Conservation (phyloP, 35 echinoderm and acorn worm species). For the Holothuria glaberrima region DNA sequence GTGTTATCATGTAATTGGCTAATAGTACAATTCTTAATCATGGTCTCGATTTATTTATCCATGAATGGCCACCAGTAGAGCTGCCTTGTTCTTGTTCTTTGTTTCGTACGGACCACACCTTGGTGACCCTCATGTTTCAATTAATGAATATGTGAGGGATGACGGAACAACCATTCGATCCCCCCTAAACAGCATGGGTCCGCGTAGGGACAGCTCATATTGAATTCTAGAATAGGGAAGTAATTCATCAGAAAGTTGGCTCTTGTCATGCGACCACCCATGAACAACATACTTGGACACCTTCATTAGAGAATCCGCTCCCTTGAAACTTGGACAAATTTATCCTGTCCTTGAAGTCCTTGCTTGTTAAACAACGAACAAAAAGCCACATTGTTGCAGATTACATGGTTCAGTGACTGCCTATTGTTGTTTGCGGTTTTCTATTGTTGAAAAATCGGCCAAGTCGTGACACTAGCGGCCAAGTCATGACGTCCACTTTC, state of each 20-base stretch:
- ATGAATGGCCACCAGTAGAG: slow-evolving; percentile 63
- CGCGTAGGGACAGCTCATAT: background rate
- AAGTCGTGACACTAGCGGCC: no score
- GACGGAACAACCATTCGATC: background rate
- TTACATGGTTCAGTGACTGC: no score
- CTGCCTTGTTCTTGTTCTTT: slow-evolving; percentile 33
- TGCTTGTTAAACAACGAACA: no score
- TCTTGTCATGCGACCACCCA: background rate
- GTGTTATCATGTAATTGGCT: slow-evolving; percentile 60
- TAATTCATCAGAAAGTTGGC: background rate
- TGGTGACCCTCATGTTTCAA: slow-evolving; percentile 29
- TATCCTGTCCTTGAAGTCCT: no score
- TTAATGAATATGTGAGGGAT: background rate
- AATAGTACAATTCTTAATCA: slow-evolving; percentile 43
- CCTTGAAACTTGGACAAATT: no score
- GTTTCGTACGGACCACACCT: slow-evolving; percentile 62
- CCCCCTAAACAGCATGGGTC: background rate
- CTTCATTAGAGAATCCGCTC: no score
- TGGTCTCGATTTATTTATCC: slow-evolving; percentile 51
- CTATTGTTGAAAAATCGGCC: no score
- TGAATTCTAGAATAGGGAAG: background rate
- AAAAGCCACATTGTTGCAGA: no score
- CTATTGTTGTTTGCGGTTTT: no score
- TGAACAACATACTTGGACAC: background rate
- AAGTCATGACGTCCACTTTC: no score